A percentile compares a stretch with the other conserved stretches of the same genome.
Conservation (phyloP, 2,113 vertebrate species). For the Cebidichthys violaceus region DNA sequence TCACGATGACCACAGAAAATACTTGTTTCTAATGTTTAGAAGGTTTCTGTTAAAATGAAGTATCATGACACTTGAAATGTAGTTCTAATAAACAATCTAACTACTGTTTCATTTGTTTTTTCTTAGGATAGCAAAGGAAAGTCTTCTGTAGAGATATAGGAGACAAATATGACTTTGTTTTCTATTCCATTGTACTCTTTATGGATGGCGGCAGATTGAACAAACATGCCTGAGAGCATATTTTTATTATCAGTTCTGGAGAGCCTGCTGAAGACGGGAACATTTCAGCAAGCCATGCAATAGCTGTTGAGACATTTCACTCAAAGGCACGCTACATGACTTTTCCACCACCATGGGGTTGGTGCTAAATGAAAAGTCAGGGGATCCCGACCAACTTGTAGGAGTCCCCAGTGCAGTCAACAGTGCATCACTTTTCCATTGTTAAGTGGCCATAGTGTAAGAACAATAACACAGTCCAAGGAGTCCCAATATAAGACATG, state of each 20-base stretch:
- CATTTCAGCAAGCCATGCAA: neutral
- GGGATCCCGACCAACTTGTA: neutral
- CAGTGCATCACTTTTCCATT: neutral
- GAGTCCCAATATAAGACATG: slow-evolving; percentile 11
- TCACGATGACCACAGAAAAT: neutral
- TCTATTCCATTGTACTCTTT: neutral
- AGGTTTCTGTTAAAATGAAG: neutral
- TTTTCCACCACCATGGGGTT: neutral
- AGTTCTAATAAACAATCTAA: neutral
- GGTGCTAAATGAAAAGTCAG: neutral
- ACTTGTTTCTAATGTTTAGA: neutral
- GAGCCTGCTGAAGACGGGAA: neutral
- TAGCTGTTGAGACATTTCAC: neutral
- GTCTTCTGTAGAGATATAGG: neutral
- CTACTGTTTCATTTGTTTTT: neutral
- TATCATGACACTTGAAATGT: neutral
- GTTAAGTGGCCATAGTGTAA: neutral
- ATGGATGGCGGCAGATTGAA: neutral
- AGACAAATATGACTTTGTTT: slow-evolving; percentile 2
- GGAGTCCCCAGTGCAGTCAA: neutral
- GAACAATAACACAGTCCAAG: neutral
- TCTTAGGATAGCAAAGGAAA: neutral
- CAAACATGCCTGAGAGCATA: neutral
- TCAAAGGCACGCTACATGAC: neutral
- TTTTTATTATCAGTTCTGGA: neutral